A percentile compares a stretch with the other conserved stretches of the same genome.
Conservation (phyloP, 2,888 invertebrate species). For the Caenorhabditis sp. region DNA sequence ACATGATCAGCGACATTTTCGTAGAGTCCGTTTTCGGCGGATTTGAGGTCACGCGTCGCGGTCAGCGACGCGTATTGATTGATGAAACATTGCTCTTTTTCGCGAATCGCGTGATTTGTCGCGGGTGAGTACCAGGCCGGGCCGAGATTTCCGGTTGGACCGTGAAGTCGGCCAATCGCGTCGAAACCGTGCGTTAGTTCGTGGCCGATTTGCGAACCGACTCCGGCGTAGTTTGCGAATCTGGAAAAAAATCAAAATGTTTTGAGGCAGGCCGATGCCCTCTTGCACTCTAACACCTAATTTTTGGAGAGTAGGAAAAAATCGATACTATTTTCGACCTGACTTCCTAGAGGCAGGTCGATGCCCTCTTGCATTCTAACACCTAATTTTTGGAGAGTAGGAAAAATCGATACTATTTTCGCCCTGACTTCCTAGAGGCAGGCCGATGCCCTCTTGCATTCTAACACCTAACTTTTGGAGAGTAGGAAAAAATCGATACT, state of each 20-base stretch:
- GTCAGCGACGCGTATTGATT: conserved; percentile 42
- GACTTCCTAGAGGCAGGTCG: too few species aligned
- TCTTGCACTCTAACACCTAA: too few species aligned
- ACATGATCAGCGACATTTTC: conserved; percentile 49
- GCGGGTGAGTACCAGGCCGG: conserved; percentile 28
- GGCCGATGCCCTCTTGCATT: too few species aligned
- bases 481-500: too few species aligned
- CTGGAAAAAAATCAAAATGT: conserved; percentile 27
- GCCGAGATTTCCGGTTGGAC: conserved; percentile 45
- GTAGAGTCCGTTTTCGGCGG: conserved; percentile 36
- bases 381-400: too few species aligned
- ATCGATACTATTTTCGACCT: too few species aligned
- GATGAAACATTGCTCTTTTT: conserved; percentile 40
- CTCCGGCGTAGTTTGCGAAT: conserved; percentile 46
- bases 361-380: too few species aligned
- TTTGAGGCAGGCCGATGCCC: too few species aligned
- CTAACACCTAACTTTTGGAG: too few species aligned
- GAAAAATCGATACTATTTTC: too few species aligned
- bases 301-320: too few species aligned
- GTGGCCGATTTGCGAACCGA: conserved; percentile 44
- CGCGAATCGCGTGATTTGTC: conserved; percentile 18
- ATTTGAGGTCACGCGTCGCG: conserved; percentile 21
- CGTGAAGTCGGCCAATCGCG: conserved; percentile 39
- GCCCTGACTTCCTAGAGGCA: too few species aligned
- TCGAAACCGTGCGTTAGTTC: conserved; percentile 52